These are phyloP conservation scores for Saturnia japonica DNA, from an alignment of 2,888 invertebrate species.

Conservation along the genomic window DNA sequence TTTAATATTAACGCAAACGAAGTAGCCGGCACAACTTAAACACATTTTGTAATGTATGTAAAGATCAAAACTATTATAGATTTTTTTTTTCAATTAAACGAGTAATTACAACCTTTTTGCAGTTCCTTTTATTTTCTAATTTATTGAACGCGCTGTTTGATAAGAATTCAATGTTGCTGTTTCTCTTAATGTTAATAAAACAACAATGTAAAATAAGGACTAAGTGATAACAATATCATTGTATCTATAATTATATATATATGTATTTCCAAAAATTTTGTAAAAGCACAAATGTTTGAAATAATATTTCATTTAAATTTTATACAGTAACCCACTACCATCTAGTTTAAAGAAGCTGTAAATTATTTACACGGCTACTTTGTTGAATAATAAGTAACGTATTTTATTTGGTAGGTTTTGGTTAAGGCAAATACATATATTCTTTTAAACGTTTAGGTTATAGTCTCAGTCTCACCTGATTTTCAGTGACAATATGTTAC, in stretches of 20 bases:
- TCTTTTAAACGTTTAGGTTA: too few relatives aligned
- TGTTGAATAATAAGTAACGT: not conserved
- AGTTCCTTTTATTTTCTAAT: not conserved
- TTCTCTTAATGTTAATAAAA: not conserved
- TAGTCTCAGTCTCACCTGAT: too few relatives aligned
- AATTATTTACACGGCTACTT: not conserved
- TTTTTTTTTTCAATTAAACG: too few relatives aligned
- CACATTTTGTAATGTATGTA: not conserved
- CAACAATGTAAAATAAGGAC: too few relatives aligned
- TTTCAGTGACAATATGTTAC: too few relatives aligned
- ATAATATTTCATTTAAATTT: not conserved
- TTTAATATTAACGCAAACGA: too few relatives aligned
- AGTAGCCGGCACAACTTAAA: not conserved
- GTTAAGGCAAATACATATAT: not conserved
- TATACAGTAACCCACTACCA: not conserved
- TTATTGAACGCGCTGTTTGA: not conserved
- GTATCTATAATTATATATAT: too few relatives aligned
- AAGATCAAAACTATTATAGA: not conserved
- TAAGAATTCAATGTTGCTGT: not conserved
- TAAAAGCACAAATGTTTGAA: too few relatives aligned
- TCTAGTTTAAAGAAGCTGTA: not conserved
- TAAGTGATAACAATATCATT: too few relatives aligned
- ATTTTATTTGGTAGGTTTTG: not conserved
- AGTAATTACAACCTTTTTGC: too few relatives aligned
- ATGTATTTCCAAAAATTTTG: too few relatives aligned